Evolutionary conservation across 2,797 vertebrate genomes (phyloP).

Genomic region (Nannoperca australis): DNA sequence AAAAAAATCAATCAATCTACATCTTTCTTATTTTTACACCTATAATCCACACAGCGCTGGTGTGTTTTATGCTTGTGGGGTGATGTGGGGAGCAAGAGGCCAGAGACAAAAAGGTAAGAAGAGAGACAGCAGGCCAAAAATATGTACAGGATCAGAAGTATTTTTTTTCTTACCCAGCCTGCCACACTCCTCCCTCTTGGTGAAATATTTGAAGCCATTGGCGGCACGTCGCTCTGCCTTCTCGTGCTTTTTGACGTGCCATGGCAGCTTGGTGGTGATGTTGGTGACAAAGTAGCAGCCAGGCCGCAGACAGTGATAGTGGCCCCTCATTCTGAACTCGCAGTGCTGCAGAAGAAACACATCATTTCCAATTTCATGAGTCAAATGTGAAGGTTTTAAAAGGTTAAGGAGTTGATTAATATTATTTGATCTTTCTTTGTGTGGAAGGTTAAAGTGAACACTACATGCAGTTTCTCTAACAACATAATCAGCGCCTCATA

Average conservation of each 20-base stretch:
- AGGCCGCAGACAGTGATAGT: slow-evolving; percentile 96
- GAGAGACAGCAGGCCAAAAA: neutral
- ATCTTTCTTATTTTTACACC: slow-evolving; percentile 61
- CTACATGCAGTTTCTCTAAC: slow-evolving; percentile 10
- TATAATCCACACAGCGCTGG: slow-evolving; percentile 51
- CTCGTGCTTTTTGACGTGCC: slow-evolving; percentile 99
- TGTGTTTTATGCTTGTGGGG: slow-evolving; percentile 1
- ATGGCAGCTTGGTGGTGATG: slow-evolving; percentile 99
- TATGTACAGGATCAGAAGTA: neutral
- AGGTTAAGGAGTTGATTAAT: slow-evolving; percentile 28
- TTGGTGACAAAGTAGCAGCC: slow-evolving; percentile 98
- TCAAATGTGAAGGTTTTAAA: slow-evolving; percentile 39
- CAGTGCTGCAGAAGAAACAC: slow-evolving; percentile 89
- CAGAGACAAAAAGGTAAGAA: neutral
- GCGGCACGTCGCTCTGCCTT: slow-evolving; percentile 97
- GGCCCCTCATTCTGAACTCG: slow-evolving; percentile 98
- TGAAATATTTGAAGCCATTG: slow-evolving; percentile 99
- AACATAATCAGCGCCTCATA: slow-evolving; percentile 46
- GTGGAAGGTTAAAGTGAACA: slow-evolving; percentile 30
- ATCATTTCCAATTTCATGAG: slow-evolving; percentile 42
- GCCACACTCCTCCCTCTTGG: slow-evolving; percentile 98
- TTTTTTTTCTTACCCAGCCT: slow-evolving; percentile 87
- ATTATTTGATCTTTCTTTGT: slow-evolving; percentile 37
- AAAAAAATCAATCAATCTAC: slow-evolving; percentile 58
- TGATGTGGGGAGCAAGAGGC: neutral